Percentiles rank a stretch among this genome's conserved stretches.
phyloP scores from a whole-genome alignment of 2,113 vertebrate genomes.

The Proterorhinus semilunaris region DNA sequence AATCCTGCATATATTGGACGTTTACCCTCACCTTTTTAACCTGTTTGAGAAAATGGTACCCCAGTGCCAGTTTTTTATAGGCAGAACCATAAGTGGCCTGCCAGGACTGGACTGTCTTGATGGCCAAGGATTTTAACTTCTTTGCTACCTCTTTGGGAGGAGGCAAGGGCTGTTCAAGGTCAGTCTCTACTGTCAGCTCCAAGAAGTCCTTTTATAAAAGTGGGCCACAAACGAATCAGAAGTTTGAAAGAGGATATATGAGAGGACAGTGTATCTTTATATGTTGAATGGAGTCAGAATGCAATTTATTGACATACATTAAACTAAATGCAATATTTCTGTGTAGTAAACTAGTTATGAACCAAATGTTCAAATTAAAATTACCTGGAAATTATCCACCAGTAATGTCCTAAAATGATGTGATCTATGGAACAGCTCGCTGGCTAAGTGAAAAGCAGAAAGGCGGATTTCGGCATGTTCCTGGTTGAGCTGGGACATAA shows the following conservation, averaged over 20 bases:
- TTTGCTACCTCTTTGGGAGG: conserved; percentile 86
- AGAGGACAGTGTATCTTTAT: neutral
- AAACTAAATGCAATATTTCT: too few relatives aligned
- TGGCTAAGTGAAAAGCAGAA: conserved; percentile 83
- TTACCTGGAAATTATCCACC: conserved; percentile 83
- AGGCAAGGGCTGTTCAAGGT: conserved; percentile 86
- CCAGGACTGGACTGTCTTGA: conserved; percentile 83
- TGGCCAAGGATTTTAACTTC: conserved; percentile 81
- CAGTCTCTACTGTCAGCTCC: conserved; percentile 87
- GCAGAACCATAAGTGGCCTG: conserved; percentile 81
- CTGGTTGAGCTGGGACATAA: conserved; percentile 82
- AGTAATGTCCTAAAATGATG: conserved; percentile 85
- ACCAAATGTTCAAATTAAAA: neutral
- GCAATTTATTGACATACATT: too few relatives aligned
- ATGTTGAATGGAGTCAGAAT: too few relatives aligned
- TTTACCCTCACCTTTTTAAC: conserved; percentile 84
- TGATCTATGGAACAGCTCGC: conserved; percentile 86
- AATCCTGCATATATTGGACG: neutral
- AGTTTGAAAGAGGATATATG: neutral
- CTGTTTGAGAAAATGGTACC: conserved; percentile 87
- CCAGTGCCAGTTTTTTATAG: conserved; percentile 91
- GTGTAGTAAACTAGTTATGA: too few relatives aligned
- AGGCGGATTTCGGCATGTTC: conserved; percentile 88
- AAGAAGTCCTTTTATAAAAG: conserved; percentile 75
- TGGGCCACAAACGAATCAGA: neutral